phyloP scores from a whole-genome alignment of 2,113 vertebrate species.

The Salminus brasiliensis region DNA sequence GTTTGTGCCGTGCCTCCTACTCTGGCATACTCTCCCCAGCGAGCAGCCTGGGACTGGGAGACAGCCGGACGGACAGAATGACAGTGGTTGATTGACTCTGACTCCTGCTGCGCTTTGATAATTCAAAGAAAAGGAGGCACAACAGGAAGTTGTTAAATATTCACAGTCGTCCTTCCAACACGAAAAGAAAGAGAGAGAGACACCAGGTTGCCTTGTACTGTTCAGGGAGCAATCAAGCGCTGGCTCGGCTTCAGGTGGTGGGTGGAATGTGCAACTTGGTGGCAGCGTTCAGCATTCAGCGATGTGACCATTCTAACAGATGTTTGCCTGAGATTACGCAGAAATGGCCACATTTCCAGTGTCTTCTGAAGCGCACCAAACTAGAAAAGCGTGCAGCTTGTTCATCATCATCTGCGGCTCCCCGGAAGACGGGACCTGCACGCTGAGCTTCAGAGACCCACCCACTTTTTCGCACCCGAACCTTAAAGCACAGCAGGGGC shows the following conservation, averaged over 20 bases:
- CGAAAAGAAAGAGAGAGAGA: constrained; percentile 31
- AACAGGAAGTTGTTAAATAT: constrained; percentile 56
- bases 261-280: background rate
- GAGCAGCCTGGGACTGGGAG: constrained; percentile 18
- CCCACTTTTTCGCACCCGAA: constrained; percentile 8
- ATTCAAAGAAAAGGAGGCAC: constrained; percentile 44
- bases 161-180: constrained; percentile 42
- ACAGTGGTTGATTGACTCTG: constrained; percentile 50
- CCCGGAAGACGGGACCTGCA: background rate
- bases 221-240: constrained; percentile 9
- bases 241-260: constrained; percentile 13
- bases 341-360: background rate
- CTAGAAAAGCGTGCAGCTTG: background rate
- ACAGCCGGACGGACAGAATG: constrained; percentile 30
- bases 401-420: background rate
- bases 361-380: background rate
- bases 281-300: constrained; percentile 13
- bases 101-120: constrained; percentile 56
- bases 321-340: background rate
- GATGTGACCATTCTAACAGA: constrained; percentile 1
- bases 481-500: constrained; percentile 7
- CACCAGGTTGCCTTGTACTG: constrained; percentile 18
- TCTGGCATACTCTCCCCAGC: constrained; percentile 16
- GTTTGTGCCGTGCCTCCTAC: constrained; percentile 25
- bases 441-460: constrained; percentile 11